phyloP scores from a whole-genome alignment of 2,888 invertebrate species.

The Lymantria dispar region DNA sequence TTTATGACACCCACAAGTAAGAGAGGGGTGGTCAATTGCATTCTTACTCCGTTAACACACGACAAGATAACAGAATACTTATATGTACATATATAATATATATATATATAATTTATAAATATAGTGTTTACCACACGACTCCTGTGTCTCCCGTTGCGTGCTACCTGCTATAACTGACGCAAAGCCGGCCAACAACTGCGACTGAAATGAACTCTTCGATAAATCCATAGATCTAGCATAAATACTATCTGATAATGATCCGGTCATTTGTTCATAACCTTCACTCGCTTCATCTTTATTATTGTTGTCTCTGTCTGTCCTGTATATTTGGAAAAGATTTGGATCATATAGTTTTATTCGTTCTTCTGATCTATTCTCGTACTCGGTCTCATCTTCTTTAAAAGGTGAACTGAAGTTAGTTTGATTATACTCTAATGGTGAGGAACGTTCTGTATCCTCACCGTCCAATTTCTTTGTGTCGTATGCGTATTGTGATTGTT shows the following conservation, averaged over 20 bases:
- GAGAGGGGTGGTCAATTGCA: no score
- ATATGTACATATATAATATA: neutral
- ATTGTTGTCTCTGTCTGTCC: conserved; percentile 55
- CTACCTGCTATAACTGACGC: conserved; percentile 71
- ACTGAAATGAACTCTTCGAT: conserved; percentile 68
- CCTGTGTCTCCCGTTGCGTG: conserved; percentile 64
- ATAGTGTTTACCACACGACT: conserved; percentile 50
- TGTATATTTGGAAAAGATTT: conserved; percentile 68
- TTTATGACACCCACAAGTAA: no score
- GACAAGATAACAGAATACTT: no score
- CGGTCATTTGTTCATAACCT: conserved; percentile 51
- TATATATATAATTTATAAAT: no score
- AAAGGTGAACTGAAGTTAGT: conserved; percentile 63
- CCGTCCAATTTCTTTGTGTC: conserved; percentile 43
- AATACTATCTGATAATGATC: conserved; percentile 59
- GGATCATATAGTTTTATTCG: conserved; percentile 66
- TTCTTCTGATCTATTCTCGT: conserved; percentile 54
- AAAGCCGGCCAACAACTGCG: conserved; percentile 70
- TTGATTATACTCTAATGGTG: conserved; percentile 57
- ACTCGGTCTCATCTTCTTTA: conserved; percentile 68
- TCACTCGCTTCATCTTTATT: conserved; percentile 52
- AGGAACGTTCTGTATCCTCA: conserved; percentile 49
- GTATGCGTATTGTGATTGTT: conserved; percentile 39
- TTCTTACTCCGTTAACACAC: no score
- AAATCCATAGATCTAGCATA: conserved; percentile 72